These are phyloP conservation scores for Microplitis manilae DNA, from an alignment of 2,888 invertebrate genomes.

Conservation along the genomic window DNA sequence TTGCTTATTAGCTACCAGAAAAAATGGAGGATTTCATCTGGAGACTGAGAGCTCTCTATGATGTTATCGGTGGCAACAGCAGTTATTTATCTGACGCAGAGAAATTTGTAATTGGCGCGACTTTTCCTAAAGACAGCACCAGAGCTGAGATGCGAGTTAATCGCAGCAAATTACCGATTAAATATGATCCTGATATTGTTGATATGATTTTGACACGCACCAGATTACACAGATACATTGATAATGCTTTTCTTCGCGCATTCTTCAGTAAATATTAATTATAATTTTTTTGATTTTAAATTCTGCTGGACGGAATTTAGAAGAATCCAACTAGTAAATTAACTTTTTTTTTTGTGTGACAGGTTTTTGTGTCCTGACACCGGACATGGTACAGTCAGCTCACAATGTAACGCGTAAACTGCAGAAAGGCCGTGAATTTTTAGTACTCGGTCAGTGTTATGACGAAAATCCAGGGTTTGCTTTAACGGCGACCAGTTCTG, in stretches of 20 bases:
- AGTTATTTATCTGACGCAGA: conserved; percentile 49
- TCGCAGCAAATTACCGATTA: conserved; percentile 54
- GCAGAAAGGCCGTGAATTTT: conserved; percentile 55
- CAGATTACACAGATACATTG: conserved; percentile 64
- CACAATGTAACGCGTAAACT: conserved; percentile 58
- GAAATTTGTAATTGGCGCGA: conserved; percentile 57
- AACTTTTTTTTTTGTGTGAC: neutral
- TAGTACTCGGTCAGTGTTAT: conserved; percentile 65
- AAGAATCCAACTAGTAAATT: neutral
- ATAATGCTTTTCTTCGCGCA: conserved; percentile 57
- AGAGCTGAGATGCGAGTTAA: conserved; percentile 59
- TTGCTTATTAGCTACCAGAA: conserved; percentile 58
- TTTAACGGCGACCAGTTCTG: conserved; percentile 56
- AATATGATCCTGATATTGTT: conserved; percentile 59
- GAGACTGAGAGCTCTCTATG: conserved; percentile 61
- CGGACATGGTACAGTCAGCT: conserved; percentile 57
- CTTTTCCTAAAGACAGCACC: conserved; percentile 61
- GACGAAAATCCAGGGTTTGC: conserved; percentile 64
- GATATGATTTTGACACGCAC: conserved; percentile 62
- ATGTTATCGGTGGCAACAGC: conserved; percentile 62
- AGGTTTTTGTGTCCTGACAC: conserved; percentile 64
- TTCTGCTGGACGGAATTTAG: too few species aligned
- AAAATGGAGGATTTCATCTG: conserved; percentile 54
- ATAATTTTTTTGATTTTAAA: too few species aligned
- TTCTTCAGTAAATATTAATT: conserved; percentile 61